Evolutionary conservation across 2,888 invertebrate species (phyloP).

Genomic region (Conomelus anceps): DNA sequence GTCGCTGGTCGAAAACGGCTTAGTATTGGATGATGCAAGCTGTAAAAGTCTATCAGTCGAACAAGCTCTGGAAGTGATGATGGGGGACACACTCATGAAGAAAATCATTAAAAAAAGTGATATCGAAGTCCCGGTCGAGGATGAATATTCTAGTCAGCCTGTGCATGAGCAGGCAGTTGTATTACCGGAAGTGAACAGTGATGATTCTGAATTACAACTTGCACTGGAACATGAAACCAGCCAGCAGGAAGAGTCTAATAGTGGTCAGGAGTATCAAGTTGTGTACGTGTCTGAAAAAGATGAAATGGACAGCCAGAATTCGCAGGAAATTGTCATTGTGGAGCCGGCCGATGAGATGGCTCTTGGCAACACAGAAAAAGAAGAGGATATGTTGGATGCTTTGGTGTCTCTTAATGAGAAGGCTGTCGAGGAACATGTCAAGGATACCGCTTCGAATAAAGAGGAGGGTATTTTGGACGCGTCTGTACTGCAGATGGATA

Average conservation of each 20-base stretch:
- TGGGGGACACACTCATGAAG: conserved; percentile 29
- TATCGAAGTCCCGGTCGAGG: background rate
- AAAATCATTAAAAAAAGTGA: background rate
- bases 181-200: background rate
- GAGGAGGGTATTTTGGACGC: no score
- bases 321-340: background rate
- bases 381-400: background rate
- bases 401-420: background rate
- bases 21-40: conserved; percentile 18
- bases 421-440: no score
- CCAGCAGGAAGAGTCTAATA: background rate
- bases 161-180: background rate
- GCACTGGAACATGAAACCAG: background rate
- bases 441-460: no score
- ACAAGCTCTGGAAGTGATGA: conserved; percentile 34
- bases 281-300: background rate
- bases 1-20: background rate
- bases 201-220: background rate
- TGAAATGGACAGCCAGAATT: background rate
- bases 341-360: background rate
- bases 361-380: background rate
- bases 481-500: no score
- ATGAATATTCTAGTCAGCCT: background rate
- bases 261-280: background rate
- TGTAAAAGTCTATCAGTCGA: conserved; percentile 30